A percentile compares a stretch with the other conserved stretches of the same genome.
These are phyloP conservation scores for Timandra comae DNA, from an alignment of 2,888 invertebrate species.

Conservation along the genomic window DNA sequence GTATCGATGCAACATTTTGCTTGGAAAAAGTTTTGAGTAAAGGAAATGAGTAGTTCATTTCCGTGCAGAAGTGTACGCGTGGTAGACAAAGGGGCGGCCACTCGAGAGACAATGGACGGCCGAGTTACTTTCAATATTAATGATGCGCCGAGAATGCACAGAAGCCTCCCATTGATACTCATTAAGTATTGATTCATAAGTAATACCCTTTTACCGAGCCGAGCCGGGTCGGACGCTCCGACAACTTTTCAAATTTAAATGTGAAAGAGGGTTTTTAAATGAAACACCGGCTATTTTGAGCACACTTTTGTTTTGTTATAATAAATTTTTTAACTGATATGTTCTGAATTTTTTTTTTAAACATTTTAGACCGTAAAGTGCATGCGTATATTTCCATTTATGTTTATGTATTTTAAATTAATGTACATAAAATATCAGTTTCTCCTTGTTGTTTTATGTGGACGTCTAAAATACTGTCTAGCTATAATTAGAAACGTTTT, in stretches of 20 bases:
- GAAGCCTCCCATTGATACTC: slow-evolving; percentile 72
- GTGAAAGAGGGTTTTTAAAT: slow-evolving; percentile 51
- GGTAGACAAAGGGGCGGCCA: slow-evolving; percentile 65
- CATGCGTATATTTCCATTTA: not conserved
- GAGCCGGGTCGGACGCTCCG: too few relatives aligned
- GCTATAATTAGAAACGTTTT: too few relatives aligned
- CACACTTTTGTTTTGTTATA: slow-evolving; percentile 12
- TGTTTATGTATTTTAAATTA: slow-evolving; percentile 5
- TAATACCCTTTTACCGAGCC: slow-evolving; percentile 68
- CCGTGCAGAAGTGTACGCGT: slow-evolving; percentile 46
- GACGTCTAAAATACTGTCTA: too few relatives aligned
- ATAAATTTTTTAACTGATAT: too few relatives aligned
- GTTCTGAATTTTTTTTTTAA: too few relatives aligned
- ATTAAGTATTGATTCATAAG: slow-evolving; percentile 76
- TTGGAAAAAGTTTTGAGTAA: slow-evolving; percentile 53
- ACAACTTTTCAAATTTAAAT: slow-evolving; percentile 70
- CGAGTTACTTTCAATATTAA: slow-evolving; percentile 72
- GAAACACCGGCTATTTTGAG: slow-evolving; percentile 21
- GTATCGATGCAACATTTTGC: slow-evolving; percentile 42
- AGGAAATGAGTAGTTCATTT: slow-evolving; percentile 67
- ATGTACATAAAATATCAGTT: slow-evolving; percentile 19
- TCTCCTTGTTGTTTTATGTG: too few relatives aligned
- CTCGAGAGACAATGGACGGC: slow-evolving; percentile 64
- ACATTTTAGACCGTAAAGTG: too few relatives aligned
- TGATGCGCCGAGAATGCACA: slow-evolving; percentile 70